A percentile compares a stretch with the other conserved stretches of the same genome.
Conservation (phyloP, 2,888 invertebrate species). For the Diploptera punctata region DNA sequence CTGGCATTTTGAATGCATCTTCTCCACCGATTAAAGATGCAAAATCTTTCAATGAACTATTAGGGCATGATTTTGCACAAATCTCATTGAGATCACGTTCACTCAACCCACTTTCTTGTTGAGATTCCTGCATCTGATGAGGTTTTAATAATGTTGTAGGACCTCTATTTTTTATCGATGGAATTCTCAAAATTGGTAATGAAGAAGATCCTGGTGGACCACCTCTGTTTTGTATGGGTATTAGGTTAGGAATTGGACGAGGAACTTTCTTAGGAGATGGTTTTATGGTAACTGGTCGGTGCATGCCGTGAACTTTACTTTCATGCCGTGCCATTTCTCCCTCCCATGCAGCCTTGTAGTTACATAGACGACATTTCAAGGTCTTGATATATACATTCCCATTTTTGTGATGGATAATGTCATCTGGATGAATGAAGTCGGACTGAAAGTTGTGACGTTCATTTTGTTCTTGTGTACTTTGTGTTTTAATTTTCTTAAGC, state of each 20-base stretch:
- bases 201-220: constrained; percentile 25
- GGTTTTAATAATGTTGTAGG: constrained; percentile 49
- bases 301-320: constrained; percentile 56
- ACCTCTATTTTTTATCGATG: constrained; percentile 54
- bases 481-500: constrained; percentile 44
- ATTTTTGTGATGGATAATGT: constrained; percentile 46
- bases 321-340: constrained; percentile 63
- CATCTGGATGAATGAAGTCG: constrained; percentile 49
- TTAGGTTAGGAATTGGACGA: constrained; percentile 77
- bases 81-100: constrained; percentile 58
- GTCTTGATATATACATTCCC: constrained; percentile 49
- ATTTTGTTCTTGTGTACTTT: constrained; percentile 41
- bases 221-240: constrained; percentile 62
- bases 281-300: constrained; percentile 50
- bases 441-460: constrained; percentile 45
- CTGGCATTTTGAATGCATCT: constrained; percentile 48
- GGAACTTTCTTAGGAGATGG: constrained; percentile 53
- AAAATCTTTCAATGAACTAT: constrained; percentile 62
- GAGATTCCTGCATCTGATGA: not conserved
- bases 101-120: constrained; percentile 49
- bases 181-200: constrained; percentile 43
- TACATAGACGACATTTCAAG: constrained; percentile 50
- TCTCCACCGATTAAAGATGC: constrained; percentile 55
- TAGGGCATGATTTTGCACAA: constrained; percentile 55
- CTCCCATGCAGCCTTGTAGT: constrained; percentile 51